These are phyloP conservation scores for Exaiptasia diaphana DNA, from an alignment of 64 coral and sea anemone species.

Conservation along the genomic window DNA sequence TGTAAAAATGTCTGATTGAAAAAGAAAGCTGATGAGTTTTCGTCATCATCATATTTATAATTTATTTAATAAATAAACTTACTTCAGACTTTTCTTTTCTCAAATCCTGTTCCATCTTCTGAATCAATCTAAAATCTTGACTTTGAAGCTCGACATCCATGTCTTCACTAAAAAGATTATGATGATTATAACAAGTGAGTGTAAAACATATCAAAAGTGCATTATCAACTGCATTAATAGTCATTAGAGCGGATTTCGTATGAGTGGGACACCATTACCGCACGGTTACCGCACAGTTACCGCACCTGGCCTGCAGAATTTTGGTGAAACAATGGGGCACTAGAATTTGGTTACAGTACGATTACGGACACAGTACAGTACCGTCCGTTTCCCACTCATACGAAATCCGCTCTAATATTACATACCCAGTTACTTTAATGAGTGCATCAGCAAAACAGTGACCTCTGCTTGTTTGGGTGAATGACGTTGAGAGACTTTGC, in stretches of 20 bases:
- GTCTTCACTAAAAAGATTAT: slow-evolving; percentile 40
- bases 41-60: neutral
- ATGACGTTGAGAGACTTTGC: slow-evolving; percentile 1
- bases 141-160: slow-evolving; percentile 74
- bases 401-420: no score
- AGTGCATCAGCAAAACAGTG: slow-evolving; percentile 21
- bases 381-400: no score
- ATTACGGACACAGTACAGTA: no score
- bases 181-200: neutral
- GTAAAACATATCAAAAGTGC: neutral
- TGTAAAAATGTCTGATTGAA: slow-evolving; percentile 74
- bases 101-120: slow-evolving; percentile 56
- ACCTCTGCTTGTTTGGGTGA: neutral
- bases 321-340: no score
- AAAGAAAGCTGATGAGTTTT: no score
- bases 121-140: slow-evolving; percentile 63
- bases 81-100: slow-evolving; percentile 60
- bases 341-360: no score
- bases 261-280: no score
- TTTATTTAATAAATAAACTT: neutral
- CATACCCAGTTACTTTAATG: slow-evolving; percentile 49
- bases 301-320: no score
- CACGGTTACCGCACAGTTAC: no score
- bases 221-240: neutral
- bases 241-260: no score